Percentiles rank a stretch among this genome's conserved stretches.
Conservation (phyloP, 2,888 invertebrate genomes). For the Andrena camellia region DNA sequence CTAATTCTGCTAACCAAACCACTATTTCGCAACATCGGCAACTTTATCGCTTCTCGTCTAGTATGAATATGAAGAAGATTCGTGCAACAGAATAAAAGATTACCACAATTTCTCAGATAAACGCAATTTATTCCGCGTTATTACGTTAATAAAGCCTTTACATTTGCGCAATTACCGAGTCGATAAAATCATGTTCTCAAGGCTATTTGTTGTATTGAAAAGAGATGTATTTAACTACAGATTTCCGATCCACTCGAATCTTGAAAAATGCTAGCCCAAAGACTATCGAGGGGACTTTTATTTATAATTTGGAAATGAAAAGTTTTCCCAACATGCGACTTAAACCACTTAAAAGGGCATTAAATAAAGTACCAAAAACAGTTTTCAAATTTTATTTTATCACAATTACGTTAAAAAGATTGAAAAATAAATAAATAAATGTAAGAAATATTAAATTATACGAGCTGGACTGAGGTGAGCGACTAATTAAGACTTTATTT, state of each 20-base stretch:
- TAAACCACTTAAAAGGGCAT: too few relatives aligned
- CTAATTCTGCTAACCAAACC: conserved; percentile 10
- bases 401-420: too few relatives aligned
- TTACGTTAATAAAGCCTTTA: background rate
- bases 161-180: background rate
- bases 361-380: too few relatives aligned
- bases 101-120: background rate
- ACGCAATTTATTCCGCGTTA: background rate
- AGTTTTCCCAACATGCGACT: too few relatives aligned
- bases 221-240: conserved; percentile 9
- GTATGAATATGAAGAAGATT: background rate
- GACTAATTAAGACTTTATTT: too few relatives aligned
- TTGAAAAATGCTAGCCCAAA: too few relatives aligned
- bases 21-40: background rate
- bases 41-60: background rate
- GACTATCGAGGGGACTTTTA: too few relatives aligned
- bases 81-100: background rate
- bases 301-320: too few relatives aligned
- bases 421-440: too few relatives aligned
- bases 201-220: background rate
- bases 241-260: background rate
- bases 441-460: too few relatives aligned
- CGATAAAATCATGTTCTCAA: conserved; percentile 14
- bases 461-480: too few relatives aligned
- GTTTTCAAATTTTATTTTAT: too few relatives aligned